Evolutionary conservation across 2,113 vertebrate species (phyloP), one percentile per base, ranked within the genome.

Genomic region (Eulemur macaco): DNA sequence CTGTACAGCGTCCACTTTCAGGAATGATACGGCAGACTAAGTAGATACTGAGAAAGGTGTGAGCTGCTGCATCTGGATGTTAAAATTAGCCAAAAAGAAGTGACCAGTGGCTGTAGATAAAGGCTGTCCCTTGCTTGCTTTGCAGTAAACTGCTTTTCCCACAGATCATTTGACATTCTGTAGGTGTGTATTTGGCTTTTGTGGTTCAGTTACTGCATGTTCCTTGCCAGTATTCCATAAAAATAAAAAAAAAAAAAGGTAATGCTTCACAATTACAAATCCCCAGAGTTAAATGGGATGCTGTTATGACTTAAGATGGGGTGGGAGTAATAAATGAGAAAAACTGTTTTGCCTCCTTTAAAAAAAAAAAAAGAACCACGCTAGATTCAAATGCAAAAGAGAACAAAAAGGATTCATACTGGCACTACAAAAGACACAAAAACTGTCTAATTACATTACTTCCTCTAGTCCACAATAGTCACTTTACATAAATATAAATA

Each of bases 11-110:
- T 92, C 95, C 94, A 83, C 94, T 89, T 84, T 74, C 85, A 87
- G 85, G 39, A 97, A 98, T 90, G 97, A 98, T 98, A 98, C 96
- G 94, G 98, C 97, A 98, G 84, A 94, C 83, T 80, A 96, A 94
- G 60, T 58, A 81, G 60, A 88, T 78, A 93, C 69, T 90, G 87
- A 92, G 76, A 96, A 97, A 94, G 42, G 88, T 96, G 42, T 69
- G 76, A 82, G 91, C 54, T 78, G 54, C 93, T 95, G 50, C 66
- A 95, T 89, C 86, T 96, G 96, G 39, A 81, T 92, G 27, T 96
- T 96, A 93, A 95, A 47, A 74, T 66, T 85, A 88, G 86, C 93
- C 91, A 77, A 89, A 97, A 96, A 89, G 42, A 56, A 93, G 47
- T 96, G 54, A 86, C 31, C 76, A 47, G 52, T 54, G 52, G 52